phyloP scores from a whole-genome alignment of 2,113 vertebrate genomes.

The Aramus guarauna region DNA sequence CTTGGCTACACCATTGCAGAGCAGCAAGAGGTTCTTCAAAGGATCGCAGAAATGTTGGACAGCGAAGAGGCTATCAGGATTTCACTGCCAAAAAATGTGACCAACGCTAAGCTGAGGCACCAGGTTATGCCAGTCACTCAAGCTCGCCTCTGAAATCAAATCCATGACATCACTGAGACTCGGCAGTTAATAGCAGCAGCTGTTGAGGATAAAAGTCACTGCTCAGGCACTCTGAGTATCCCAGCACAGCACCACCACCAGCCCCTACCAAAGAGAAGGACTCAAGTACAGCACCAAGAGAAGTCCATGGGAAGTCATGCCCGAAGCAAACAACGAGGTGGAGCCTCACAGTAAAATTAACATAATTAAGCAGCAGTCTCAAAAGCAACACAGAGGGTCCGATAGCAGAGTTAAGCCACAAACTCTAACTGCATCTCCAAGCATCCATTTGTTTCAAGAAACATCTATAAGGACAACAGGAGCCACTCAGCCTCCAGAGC shows the following conservation, averaged over 20 bases:
- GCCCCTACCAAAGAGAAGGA: neutral
- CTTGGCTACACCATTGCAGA: neutral
- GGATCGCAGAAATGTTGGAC: neutral
- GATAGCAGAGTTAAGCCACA: neutral
- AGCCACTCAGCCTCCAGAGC: neutral
- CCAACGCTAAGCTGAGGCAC: neutral
- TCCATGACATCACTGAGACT: constrained; percentile 16
- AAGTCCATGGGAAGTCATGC: neutral
- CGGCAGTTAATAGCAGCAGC: constrained; percentile 16
- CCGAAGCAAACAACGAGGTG: accelerated
- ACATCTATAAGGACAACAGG: neutral
- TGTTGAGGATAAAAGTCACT: constrained; percentile 55
- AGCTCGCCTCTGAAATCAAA: neutral
- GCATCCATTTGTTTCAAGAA: neutral
- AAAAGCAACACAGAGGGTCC: neutral
- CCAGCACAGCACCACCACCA: neutral
- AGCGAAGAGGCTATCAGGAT: neutral
- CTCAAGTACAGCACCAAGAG: neutral
- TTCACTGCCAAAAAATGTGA: constrained; percentile 39
- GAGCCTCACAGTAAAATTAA: neutral
- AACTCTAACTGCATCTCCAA: neutral
- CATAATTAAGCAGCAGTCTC: neutral
- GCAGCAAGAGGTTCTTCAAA: constrained; percentile 8
- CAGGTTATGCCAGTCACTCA: constrained; percentile 29
- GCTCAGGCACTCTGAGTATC: constrained; percentile 33